These are phyloP conservation scores for Nasonia vitripennis DNA, from an alignment of 1,140 invertebrate species.

Conservation along the genomic window DNA sequence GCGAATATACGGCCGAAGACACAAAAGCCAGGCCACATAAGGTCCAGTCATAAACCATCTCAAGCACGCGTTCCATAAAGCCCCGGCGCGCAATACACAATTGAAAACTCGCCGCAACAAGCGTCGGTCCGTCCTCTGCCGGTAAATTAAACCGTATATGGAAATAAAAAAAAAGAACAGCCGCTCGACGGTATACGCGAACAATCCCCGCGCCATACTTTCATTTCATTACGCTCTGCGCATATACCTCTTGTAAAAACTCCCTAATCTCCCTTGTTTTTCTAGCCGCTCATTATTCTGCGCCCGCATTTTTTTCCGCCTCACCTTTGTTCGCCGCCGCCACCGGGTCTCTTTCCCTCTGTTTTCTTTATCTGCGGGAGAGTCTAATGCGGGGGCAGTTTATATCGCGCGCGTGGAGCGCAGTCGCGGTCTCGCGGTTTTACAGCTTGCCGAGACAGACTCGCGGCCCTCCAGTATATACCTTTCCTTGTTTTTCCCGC, in stretches of 20 bases:
- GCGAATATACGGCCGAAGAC: not conserved
- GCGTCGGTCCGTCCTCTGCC: not conserved
- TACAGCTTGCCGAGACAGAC: constrained; percentile 49
- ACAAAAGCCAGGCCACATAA: constrained; percentile 16
- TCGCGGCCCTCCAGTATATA: constrained; percentile 31
- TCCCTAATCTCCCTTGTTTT: constrained; percentile 32
- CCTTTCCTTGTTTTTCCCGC: not conserved
- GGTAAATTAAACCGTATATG: constrained; percentile 23
- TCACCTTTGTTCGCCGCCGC: constrained; percentile 51
- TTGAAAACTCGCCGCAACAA: constrained; percentile 28
- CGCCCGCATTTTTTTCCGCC: constrained; percentile 3
- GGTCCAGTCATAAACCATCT: constrained; percentile 29
- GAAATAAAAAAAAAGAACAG: constrained; percentile 12
- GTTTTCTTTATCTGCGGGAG: constrained; percentile 22
- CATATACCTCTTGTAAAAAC: constrained; percentile 9
- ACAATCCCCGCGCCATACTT: constrained; percentile 11
- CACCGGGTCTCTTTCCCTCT: constrained; percentile 17
- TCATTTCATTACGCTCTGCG: constrained; percentile 21
- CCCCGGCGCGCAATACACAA: not conserved
- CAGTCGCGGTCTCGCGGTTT: constrained; percentile 54
- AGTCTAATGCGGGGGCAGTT: constrained; percentile 43
- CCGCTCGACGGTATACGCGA: not conserved
- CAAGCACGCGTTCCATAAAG: constrained; percentile 33
- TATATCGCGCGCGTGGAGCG: constrained; percentile 48
- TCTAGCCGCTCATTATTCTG: constrained; percentile 18